These are phyloP conservation scores for Celastrina argiolus DNA, from an alignment of 2,888 invertebrate species.

Conservation along the genomic window DNA sequence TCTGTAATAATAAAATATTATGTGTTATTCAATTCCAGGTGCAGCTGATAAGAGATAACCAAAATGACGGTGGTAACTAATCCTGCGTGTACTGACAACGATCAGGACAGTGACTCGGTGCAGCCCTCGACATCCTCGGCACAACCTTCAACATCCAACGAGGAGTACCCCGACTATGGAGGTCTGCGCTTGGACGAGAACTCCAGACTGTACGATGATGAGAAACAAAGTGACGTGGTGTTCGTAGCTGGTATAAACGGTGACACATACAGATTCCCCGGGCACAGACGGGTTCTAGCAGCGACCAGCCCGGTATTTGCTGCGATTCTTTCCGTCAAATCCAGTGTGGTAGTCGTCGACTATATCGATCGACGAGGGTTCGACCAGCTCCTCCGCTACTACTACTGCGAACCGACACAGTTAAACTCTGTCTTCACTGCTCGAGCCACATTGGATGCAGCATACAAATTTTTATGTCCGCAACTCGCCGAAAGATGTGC, in stretches of 20 bases:
- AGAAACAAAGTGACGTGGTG: conserved; percentile 78
- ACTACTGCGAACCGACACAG: conserved; percentile 80
- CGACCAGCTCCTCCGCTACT: conserved; percentile 80
- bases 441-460: conserved; percentile 83
- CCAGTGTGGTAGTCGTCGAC: conserved; percentile 70
- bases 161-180: conserved; percentile 27
- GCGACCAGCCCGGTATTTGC: conserved; percentile 81
- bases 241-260: conserved; percentile 81
- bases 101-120: conserved; percentile 50
- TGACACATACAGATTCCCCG: conserved; percentile 83
- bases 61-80: conserved; percentile 72
- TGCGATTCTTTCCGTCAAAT: conserved; percentile 70
- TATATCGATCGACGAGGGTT: conserved; percentile 83
- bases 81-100: conserved; percentile 50
- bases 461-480: conserved; percentile 85
- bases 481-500: conserved; percentile 83
- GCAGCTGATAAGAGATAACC: conserved; percentile 34
- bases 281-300: conserved; percentile 80
- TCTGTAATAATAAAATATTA: not conserved
- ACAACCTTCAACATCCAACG: conserved; percentile 32
- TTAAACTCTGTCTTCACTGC: conserved; percentile 82
- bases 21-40: conserved; percentile 47
- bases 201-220: conserved; percentile 67
- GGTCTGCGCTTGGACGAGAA: conserved; percentile 48
- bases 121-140: conserved; percentile 26